phyloP scores from a whole-genome alignment of 2,888 invertebrate genomes.

The Venusia cambrica region DNA sequence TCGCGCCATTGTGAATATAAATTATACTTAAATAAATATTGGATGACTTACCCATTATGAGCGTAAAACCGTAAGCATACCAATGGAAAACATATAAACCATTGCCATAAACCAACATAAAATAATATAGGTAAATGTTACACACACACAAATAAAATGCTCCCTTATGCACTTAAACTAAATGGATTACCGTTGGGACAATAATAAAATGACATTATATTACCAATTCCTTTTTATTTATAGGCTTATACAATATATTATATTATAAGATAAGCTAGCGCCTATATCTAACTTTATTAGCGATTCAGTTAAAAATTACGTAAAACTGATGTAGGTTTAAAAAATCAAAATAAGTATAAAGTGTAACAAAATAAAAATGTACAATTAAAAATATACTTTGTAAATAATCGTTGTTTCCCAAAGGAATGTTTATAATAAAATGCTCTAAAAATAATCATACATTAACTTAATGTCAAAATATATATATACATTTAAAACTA shows the following conservation, averaged over 20 bases:
- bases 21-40: no score
- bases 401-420: slow-evolving; percentile 70
- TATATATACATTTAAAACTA: slow-evolving; percentile 54
- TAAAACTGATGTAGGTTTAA: slow-evolving; percentile 38
- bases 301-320: slow-evolving; percentile 35
- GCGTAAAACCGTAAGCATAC: slow-evolving; percentile 9
- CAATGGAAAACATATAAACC: slow-evolving; percentile 2
- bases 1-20: no score
- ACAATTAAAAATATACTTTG: slow-evolving; percentile 63
- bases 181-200: slow-evolving; percentile 25
- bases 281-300: slow-evolving; percentile 46
- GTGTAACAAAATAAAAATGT: slow-evolving; percentile 73
- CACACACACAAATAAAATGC: no score
- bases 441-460: slow-evolving; percentile 65
- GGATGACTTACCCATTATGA: slow-evolving; percentile 4
- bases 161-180: slow-evolving; percentile 10
- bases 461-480: slow-evolving; percentile 53
- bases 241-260: slow-evolving; percentile 63
- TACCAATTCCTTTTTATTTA: slow-evolving; percentile 74
- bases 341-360: slow-evolving; percentile 46
- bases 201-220: slow-evolving; percentile 45
- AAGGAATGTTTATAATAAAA: slow-evolving; percentile 58
- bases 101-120: slow-evolving; percentile 1
- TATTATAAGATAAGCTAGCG: slow-evolving; percentile 57
- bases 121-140: slow-evolving; percentile 1